Evolutionary conservation across 2,888 invertebrate genomes (phyloP), one percentile per base, ranked within the genome.

Genomic region (Standfussiana lucernea): DNA sequence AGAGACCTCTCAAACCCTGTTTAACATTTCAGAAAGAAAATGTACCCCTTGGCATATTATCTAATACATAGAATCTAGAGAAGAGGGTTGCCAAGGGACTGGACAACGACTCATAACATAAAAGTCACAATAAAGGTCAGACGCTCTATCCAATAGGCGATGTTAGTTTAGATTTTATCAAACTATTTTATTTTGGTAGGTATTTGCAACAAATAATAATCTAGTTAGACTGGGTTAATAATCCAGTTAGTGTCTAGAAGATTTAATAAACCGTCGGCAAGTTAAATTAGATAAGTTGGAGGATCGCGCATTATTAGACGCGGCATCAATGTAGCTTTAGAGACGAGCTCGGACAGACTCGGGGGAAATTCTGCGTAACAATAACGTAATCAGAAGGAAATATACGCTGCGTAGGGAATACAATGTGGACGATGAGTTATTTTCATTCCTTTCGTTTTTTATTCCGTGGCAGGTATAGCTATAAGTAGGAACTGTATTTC

Each of bases 251-350:
- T 37, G 64, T 74, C 77, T 86, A 82, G 80, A 80, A 82, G 73
- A 79, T 86, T 80, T 80, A 79, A 84, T 90, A 88, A 85, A 77
- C 72, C 78, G 81, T 83, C 80, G 86, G 73, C 83, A 90, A 92
- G 83, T 90, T 91, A 90, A 89, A 92, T 89, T 86, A 87, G 84
- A 89, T 88, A 91, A 92, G 89, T 92, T 91, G 75, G 79, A 88
- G 84, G 85, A 86, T 86, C 69, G 40, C 65, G 64, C 50, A 79
- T 77, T 82, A 85, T 85, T 87, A 84, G 83, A 84, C 74, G 76
- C 79, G 79, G 76, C 80, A 77, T 84, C 81, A 78, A 75, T 85
- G 84, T 86, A 84, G 84, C 72, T 80, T 80, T 84, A 85, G 83
- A 86, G 83, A 77, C 79, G 72, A 45, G 82, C 83, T 86, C 75